phyloP scores from a whole-genome alignment of 1,140 invertebrate species.

The Cyphomyrmex costatus region DNA sequence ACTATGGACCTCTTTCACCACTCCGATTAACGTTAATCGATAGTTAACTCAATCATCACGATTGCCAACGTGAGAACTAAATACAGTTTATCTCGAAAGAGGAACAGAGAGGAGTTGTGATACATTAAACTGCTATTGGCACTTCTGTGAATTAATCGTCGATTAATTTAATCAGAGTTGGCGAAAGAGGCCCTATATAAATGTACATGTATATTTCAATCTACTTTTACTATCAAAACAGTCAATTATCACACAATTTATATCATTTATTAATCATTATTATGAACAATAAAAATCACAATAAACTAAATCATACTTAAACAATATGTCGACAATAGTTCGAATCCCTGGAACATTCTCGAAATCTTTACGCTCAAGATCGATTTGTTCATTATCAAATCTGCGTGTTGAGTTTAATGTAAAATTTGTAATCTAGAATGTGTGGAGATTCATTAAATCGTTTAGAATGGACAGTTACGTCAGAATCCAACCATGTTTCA shows the following conservation, averaged over 20 bases:
- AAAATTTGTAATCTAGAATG: background rate
- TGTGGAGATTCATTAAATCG: conserved; percentile 6
- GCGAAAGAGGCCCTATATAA: too few relatives aligned
- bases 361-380: background rate
- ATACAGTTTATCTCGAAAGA: too few relatives aligned
- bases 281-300: background rate
- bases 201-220: background rate
- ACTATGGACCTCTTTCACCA: too few relatives aligned
- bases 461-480: conserved; percentile 37
- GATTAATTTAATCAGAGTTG: too few relatives aligned
- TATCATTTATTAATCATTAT: background rate
- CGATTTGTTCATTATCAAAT: background rate
- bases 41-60: too few relatives aligned
- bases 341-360: background rate
- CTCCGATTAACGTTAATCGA: too few relatives aligned
- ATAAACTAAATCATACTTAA: background rate
- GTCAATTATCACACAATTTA: background rate
- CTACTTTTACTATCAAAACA: background rate
- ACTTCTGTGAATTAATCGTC: too few relatives aligned
- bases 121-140: too few relatives aligned
- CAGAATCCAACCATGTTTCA: conserved; percentile 41
- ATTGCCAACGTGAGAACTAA: too few relatives aligned
- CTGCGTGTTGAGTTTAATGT: background rate
- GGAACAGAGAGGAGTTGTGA: too few relatives aligned
- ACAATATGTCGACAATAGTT: background rate